These are phyloP conservation scores for Drosophila pseudotakahashii DNA, from an alignment of 2,888 invertebrate species.

Conservation along the genomic window DNA sequence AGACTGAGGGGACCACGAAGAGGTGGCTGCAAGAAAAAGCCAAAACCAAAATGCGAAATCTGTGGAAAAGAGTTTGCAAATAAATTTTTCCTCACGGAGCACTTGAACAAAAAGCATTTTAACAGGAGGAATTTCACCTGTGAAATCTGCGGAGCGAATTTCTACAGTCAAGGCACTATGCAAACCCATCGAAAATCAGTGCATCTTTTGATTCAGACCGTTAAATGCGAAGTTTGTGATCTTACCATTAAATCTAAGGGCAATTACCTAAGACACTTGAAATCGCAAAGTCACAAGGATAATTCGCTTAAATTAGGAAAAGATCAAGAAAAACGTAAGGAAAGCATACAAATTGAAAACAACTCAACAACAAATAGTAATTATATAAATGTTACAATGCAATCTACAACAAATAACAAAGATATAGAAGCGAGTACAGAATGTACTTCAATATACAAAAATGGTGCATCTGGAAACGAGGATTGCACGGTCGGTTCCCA, in stretches of 20 bases:
- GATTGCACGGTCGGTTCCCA: too few relatives aligned
- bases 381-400: too few relatives aligned
- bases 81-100: conserved; percentile 14
- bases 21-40: background rate
- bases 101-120: conserved; percentile 35
- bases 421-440: background rate
- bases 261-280: conserved; percentile 49
- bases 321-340: background rate
- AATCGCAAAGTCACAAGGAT: conserved; percentile 33
- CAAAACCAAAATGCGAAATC: conserved; percentile 4
- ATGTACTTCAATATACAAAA: too few relatives aligned
- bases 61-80: conserved; percentile 23
- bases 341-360: background rate
- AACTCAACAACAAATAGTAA: background rate
- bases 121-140: conserved; percentile 38
- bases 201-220: conserved; percentile 6
- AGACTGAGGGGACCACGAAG: conserved; percentile 14
- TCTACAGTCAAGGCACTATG: conserved; percentile 36
- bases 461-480: too few relatives aligned
- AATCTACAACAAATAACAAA: background rate
- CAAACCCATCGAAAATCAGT: conserved; percentile 32
- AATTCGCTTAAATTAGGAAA: background rate
- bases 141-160: conserved; percentile 42
- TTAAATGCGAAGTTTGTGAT: conserved; percentile 36
- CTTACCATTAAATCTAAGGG: conserved; percentile 32